These are phyloP conservation scores for Trematomus loennbergii DNA, from an alignment of 2,113 vertebrate species.

Conservation along the genomic window DNA sequence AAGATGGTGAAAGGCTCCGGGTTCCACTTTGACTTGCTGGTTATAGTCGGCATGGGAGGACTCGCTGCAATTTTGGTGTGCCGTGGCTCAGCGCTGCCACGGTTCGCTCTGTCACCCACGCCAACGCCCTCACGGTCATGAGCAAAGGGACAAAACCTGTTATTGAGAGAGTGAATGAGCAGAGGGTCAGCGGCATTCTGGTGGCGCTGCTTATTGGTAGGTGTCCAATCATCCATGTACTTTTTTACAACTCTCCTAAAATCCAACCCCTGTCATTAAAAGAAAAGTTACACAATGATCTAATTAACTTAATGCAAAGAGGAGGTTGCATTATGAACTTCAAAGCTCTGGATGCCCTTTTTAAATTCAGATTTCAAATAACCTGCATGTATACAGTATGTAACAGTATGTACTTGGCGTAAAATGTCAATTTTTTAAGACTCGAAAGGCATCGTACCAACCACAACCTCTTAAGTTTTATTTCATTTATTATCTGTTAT, in stretches of 20 bases:
- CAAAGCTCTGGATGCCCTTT: too few relatives aligned
- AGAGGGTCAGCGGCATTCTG: constrained; percentile 92
- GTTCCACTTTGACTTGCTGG: constrained; percentile 94
- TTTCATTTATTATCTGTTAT: too few relatives aligned
- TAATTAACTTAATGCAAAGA: too few relatives aligned
- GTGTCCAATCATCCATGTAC: constrained; percentile 55
- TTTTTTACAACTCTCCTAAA: neutral
- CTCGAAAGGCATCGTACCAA: too few relatives aligned
- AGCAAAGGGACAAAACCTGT: constrained; percentile 85
- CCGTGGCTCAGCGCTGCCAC: constrained; percentile 98
- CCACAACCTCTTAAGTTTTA: too few relatives aligned
- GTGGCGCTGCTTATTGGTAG: constrained; percentile 94
- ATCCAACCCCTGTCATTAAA: neutral
- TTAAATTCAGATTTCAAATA: too few relatives aligned
- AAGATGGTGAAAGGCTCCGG: constrained; percentile 95
- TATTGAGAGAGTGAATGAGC: constrained; percentile 93
- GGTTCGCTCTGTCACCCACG: constrained; percentile 93
- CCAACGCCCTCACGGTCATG: constrained; percentile 95
- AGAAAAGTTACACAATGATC: too few relatives aligned
- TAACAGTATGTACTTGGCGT: too few relatives aligned
- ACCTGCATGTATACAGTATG: too few relatives aligned
- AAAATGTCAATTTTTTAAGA: too few relatives aligned
- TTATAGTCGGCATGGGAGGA: constrained; percentile 95
- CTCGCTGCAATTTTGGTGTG: constrained; percentile 89
- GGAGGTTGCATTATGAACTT: too few relatives aligned